A percentile compares a stretch with the other conserved stretches of the same genome.
phyloP scores from a whole-genome alignment of 2,113 vertebrate species.

The Promerops cafer region DNA sequence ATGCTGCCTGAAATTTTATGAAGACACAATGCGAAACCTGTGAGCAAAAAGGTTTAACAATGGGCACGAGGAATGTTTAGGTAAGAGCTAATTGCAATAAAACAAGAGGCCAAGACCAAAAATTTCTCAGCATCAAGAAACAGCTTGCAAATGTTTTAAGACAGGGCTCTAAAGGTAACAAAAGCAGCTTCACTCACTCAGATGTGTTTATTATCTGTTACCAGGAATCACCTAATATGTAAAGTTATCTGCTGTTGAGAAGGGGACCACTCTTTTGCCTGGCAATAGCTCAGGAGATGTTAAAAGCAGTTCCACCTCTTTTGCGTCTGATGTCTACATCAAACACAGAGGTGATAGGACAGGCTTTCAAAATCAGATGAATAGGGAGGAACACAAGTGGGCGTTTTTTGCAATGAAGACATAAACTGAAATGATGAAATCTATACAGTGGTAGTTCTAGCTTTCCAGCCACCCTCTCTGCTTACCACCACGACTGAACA shows the following conservation, averaged over 20 bases:
- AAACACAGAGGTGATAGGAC: conserved; percentile 6
- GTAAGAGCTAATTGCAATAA: background rate
- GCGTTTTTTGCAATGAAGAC: conserved; percentile 43
- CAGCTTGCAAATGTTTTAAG: background rate
- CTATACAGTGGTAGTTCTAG: background rate
- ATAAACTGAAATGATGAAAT: conserved; percentile 47
- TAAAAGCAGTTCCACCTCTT: conserved; percentile 33
- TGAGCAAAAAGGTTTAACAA: conserved; percentile 27
- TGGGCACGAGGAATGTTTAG: background rate
- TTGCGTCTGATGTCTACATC: conserved; percentile 53
- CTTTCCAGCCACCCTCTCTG: background rate
- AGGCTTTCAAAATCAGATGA: conserved; percentile 60
- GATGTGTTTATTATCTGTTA: conserved; percentile 9
- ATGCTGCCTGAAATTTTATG: conserved; percentile 42
- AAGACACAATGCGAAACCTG: background rate
- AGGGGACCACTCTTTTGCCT: background rate
- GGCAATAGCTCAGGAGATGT: conserved; percentile 9
- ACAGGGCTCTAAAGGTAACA: background rate
- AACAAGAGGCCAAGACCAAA: background rate
- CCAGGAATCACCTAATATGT: background rate
- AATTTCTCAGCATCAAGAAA: background rate
- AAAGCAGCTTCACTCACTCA: background rate
- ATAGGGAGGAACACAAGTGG: conserved; percentile 45
- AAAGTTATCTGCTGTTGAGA: background rate
- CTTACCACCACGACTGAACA: background rate